A percentile compares a stretch with the other conserved stretches of the same genome.
phyloP scores from a whole-genome alignment of 1,140 invertebrate genomes.

The Holcopasites calliopsidis region DNA sequence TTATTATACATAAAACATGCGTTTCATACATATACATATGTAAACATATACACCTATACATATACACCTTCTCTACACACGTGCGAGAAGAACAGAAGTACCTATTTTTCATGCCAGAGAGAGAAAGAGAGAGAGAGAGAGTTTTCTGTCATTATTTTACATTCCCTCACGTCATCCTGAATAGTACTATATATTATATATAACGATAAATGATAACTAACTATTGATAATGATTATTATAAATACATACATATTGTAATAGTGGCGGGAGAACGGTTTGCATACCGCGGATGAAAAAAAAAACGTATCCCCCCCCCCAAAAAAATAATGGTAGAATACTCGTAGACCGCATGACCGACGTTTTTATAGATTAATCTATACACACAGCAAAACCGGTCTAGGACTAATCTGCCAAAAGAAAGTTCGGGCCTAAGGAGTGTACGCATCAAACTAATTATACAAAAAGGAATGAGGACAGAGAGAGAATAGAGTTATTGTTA shows the following conservation, averaged over 20 bases:
- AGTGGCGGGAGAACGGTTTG: slow-evolving; percentile 54
- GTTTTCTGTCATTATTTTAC: slow-evolving; percentile 75
- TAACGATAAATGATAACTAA: slow-evolving; percentile 16
- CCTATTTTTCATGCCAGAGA: slow-evolving; percentile 74
- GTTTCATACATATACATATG: slow-evolving; percentile 60
- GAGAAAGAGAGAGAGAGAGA: slow-evolving; percentile 75
- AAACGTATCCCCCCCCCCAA: too few species aligned
- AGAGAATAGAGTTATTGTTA: slow-evolving; percentile 11
- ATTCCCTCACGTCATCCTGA: slow-evolving; percentile 60
- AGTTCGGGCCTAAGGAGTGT: slow-evolving; percentile 58
- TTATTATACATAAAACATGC: slow-evolving; percentile 47
- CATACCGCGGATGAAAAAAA: too few species aligned
- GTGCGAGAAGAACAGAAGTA: slow-evolving; percentile 63
- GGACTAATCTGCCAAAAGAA: slow-evolving; percentile 55
- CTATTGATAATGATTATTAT: slow-evolving; percentile 23
- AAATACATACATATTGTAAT: slow-evolving; percentile 45
- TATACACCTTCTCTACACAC: slow-evolving; percentile 42
- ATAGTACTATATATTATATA: slow-evolving; percentile 42
- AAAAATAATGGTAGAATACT: slow-evolving; percentile 51
- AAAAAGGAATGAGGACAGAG: neutral
- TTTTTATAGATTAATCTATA: slow-evolving; percentile 63
- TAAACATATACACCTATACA: slow-evolving; percentile 62
- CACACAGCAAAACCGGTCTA: slow-evolving; percentile 55
- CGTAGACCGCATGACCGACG: slow-evolving; percentile 56
- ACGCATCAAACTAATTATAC: slow-evolving; percentile 57